A percentile compares a stretch with the other conserved stretches of the same genome.
These are phyloP conservation scores for Syngnathus acus DNA, from an alignment of 2,797 vertebrate species.

Conservation along the genomic window DNA sequence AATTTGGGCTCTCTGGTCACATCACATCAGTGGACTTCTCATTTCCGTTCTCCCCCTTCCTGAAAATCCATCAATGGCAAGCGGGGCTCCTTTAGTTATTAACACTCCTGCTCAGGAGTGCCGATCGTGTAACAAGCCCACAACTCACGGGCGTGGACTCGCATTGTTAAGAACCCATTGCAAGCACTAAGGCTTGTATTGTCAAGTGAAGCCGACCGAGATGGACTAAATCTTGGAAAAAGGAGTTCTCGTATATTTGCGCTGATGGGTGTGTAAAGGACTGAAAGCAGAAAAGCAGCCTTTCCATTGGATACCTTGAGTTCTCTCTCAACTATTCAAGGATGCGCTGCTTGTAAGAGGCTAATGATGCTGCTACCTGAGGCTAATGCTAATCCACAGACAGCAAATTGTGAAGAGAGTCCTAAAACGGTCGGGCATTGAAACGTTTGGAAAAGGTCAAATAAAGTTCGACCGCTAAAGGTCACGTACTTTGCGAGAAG, in stretches of 20 bases:
- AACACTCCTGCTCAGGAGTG: not conserved
- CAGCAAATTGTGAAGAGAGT: not conserved
- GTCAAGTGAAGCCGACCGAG: not conserved
- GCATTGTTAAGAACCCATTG: not conserved
- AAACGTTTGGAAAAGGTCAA: not conserved
- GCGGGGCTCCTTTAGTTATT: not conserved
- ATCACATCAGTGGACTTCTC: not conserved
- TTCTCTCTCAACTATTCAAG: no score
- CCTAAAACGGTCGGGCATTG: not conserved
- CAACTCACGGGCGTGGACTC: not conserved
- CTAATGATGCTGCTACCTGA: no score
- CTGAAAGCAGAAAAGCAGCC: not conserved
- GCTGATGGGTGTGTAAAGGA: not conserved
- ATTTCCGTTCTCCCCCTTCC: not conserved
- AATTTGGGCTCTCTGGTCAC: not conserved
- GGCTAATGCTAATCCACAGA: no score
- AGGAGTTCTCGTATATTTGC: not conserved
- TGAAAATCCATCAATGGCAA: slow-evolving; percentile 5
- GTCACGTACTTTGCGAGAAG: not conserved
- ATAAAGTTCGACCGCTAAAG: not conserved
- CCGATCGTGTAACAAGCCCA: not conserved
- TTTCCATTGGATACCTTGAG: not conserved
- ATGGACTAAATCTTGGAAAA: not conserved
- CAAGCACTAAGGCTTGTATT: not conserved
- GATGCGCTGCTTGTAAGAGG: no score